Evolutionary conservation across 1,140 invertebrate genomes (phyloP), one percentile per base, ranked within the genome.

Genomic region (Drosophila suzukii): DNA sequence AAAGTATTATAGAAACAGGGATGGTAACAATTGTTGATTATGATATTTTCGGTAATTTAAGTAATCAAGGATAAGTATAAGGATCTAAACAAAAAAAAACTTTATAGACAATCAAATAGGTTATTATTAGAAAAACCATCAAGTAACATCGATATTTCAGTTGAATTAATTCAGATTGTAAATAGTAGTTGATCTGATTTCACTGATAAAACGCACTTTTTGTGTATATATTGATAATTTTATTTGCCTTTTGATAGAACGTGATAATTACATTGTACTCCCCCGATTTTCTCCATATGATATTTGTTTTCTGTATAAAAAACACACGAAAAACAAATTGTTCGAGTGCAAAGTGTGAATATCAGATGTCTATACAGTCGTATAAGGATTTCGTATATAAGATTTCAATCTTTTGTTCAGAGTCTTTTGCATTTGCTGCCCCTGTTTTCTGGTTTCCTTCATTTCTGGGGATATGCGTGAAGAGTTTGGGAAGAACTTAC

Each of bases 341-440:
- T 20, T 57, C 30, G 27, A 46, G 63, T 62, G 63, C 63, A 32
- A 8, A 15, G 27, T 55, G 46, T 43, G 59, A 43, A 5, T 24
- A 47, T 49, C 17, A 53, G 38, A 20, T 34, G 39, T 46, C 39
- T 68, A 47, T 55, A 66, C 61, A 66, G 30, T 56, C 67, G 62
- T 67, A 70, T 41, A 71, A 36, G 34, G 50, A 36, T 65, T 34
- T 34, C 32, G 32, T 34, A 38, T 47, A 47, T 47, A 67, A 17
- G 67, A 17, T 49, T 56, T 71, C 63, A 71, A 39, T 71, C 50
- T 74, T 71, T 49, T 74, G 54, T 36, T 65, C 17, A 75, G 73
- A 75, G 71, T 75, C 73, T 75, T 75, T 75, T 75, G 73, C 73
- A 75, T 75, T 75, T 43, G 44, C 51, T 34, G 71, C 59, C 71